Evolutionary conservation across 2,113 vertebrate species (phyloP), one percentile per base, ranked within the genome.

Genomic region (Mastomys coucha): DNA sequence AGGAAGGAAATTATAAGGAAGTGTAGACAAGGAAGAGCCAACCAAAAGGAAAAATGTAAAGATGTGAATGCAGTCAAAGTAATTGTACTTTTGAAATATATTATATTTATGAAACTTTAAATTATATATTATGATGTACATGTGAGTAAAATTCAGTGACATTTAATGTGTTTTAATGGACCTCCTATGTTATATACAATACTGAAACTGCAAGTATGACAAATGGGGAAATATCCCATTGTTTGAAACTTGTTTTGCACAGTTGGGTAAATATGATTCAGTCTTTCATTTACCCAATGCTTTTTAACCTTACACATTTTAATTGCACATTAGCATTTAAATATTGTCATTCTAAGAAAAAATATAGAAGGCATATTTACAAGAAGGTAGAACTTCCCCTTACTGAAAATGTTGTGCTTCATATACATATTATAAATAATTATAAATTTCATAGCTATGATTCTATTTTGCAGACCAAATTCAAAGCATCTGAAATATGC

Each of bases 301-400:
- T 42, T 95, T 94, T 95, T 24, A 60, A 45, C 45, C 89, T 82
- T 77, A 70, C 1, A 73, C 7, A 90, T 91, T 85, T 84, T 89
- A 42, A 75, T 24, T 75, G 7, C 31, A 39, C 9, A 58, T 39
- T 58, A 36, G 42, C 2, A 19, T 42, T 75, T 89, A 91, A 69
- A 65, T 82, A 72, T 24, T 82, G 5, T 2, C 72, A 75, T 73
- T 91, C 45, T 88, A 92, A 92, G 63, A 39, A 77, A 86, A 17
- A 73, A 36, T 73, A 13, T 7, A 72, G 22, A 56, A 36, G 5
- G 6, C 56, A 39, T 53, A 73, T 69, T 5, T 36, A 77, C 2
- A 72, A 58, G 65, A 63, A 77, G 87, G 33, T 36, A 90, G 58
- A 33, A 2, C 58, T 84, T 77, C 73, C 9, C 19, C 16, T 45